These are phyloP conservation scores for Scytalopus superciliaris DNA, from an alignment of 2,113 vertebrate species.

Conservation along the genomic window DNA sequence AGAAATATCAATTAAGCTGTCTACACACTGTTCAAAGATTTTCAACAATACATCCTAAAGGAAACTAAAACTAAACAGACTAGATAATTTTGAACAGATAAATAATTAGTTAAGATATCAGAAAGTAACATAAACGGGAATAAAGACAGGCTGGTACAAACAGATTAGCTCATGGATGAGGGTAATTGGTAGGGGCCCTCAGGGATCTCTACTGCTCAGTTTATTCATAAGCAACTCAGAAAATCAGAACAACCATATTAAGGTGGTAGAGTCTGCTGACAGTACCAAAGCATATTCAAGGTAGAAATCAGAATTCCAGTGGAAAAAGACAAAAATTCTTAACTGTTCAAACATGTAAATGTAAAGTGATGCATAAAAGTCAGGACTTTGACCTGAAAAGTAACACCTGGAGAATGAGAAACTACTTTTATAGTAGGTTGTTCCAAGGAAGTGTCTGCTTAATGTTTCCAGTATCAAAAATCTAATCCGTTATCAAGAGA, in stretches of 20 bases:
- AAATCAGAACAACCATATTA: neutral
- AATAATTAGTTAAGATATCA: neutral
- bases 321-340: neutral
- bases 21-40: neutral
- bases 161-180: neutral
- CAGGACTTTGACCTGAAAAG: neutral
- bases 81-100: neutral
- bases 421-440: neutral
- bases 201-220: neutral
- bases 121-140: neutral
- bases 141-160: neutral
- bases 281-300: neutral
- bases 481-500: neutral
- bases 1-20: neutral
- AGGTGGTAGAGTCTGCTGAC: neutral
- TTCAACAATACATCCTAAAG: neutral
- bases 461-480: neutral
- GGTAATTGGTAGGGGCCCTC: neutral
- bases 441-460: neutral
- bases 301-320: neutral
- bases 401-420: neutral
- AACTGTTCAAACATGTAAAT: neutral
- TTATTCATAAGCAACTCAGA: neutral
- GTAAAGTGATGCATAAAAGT: neutral
- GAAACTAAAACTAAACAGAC: neutral